phyloP scores from a whole-genome alignment of 2,888 invertebrate genomes.

The Dasypogon diadema region DNA sequence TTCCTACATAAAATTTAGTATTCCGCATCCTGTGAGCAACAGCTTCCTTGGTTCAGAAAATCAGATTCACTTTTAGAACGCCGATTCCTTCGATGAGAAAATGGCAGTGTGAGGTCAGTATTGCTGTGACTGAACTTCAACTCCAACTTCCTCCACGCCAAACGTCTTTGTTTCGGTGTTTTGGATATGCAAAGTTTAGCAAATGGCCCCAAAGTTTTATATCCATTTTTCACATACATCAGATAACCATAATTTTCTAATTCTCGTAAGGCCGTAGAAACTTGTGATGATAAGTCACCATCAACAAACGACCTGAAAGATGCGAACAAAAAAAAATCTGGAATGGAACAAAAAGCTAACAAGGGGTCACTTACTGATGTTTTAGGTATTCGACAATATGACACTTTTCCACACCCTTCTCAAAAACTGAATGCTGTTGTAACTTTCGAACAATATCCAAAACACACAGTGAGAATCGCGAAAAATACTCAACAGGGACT shows the following conservation, averaged over 20 bases:
- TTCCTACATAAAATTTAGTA: neutral
- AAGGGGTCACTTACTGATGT: slow-evolving; percentile 62
- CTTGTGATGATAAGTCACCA: slow-evolving; percentile 65
- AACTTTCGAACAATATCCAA: slow-evolving; percentile 65
- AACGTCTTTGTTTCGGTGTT: slow-evolving; percentile 62
- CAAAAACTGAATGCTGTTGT: slow-evolving; percentile 65
- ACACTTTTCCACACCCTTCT: slow-evolving; percentile 61
- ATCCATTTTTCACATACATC: slow-evolving; percentile 62
- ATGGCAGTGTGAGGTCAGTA: slow-evolving; percentile 45
- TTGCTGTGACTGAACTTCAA: slow-evolving; percentile 50
- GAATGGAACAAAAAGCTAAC: neutral
- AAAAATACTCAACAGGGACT: slow-evolving; percentile 36
- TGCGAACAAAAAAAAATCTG: no score
- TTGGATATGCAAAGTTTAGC: slow-evolving; percentile 63
- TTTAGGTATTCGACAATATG: slow-evolving; percentile 63
- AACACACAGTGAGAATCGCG: slow-evolving; percentile 62
- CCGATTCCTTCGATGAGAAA: slow-evolving; percentile 36
- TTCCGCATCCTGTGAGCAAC: neutral
- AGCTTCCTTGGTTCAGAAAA: neutral
- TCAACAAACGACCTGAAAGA: slow-evolving; percentile 64
- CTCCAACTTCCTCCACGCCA: slow-evolving; percentile 60
- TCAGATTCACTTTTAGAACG: neutral
- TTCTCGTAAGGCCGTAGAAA: slow-evolving; percentile 63
- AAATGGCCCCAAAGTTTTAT: slow-evolving; percentile 66
- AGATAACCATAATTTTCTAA: slow-evolving; percentile 62